A percentile compares a stretch with the other conserved stretches of the same genome.
These are phyloP conservation scores for Diadromus collaris DNA, from an alignment of 2,888 invertebrate species.

Conservation along the genomic window DNA sequence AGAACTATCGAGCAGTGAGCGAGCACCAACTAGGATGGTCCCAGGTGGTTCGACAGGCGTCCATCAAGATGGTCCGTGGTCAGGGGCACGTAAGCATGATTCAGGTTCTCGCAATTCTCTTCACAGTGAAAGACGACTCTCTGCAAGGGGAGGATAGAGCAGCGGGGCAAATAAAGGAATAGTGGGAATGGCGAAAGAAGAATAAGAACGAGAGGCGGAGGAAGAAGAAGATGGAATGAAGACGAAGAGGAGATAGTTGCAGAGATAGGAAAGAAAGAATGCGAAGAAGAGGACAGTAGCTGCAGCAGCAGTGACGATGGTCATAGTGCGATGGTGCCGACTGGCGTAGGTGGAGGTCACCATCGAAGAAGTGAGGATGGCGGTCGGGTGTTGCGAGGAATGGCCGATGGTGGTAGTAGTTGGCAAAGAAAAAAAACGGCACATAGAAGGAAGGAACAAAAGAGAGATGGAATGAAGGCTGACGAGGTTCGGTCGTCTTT, in stretches of 20 bases:
- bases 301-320: slow-evolving; percentile 1
- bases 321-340: slow-evolving; percentile 2
- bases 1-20: slow-evolving; percentile 41
- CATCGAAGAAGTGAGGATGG: neutral
- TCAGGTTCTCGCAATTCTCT: slow-evolving; percentile 33
- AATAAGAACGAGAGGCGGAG: slow-evolving; percentile 8
- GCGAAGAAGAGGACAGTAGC: neutral
- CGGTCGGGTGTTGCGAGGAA: slow-evolving; percentile 8
- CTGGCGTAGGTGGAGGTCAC: slow-evolving; percentile 6
- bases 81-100: slow-evolving; percentile 58
- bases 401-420: slow-evolving; percentile 21
- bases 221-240: neutral
- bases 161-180: neutral
- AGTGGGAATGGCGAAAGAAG: neutral
- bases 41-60: slow-evolving; percentile 69
- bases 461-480: slow-evolving; percentile 58
- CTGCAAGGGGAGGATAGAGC: neutral
- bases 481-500: slow-evolving; percentile 66
- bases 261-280: slow-evolving; percentile 1
- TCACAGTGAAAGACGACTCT: slow-evolving; percentile 19
- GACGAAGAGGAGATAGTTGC: slow-evolving; percentile 2
- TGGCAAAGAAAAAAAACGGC: slow-evolving; percentile 21
- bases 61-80: slow-evolving; percentile 63
- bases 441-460: slow-evolving; percentile 50
- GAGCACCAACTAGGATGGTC: slow-evolving; percentile 52